Evolutionary conservation across 2,113 vertebrate genomes (phyloP).

Genomic region (Vimba vimba): DNA sequence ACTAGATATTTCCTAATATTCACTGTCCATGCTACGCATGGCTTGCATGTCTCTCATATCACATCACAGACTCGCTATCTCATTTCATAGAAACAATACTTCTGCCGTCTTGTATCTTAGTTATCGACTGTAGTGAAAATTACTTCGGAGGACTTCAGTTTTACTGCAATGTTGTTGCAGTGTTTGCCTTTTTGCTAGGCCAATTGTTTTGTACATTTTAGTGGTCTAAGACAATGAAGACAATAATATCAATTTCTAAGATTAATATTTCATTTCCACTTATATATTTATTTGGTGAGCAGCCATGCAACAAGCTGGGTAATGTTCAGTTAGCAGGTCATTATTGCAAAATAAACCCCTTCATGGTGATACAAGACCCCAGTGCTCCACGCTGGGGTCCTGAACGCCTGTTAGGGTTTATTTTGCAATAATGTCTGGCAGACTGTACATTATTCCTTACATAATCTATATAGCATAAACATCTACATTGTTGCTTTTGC

Average conservation of each 20-base stretch:
- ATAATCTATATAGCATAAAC: background rate
- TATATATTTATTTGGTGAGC: background rate
- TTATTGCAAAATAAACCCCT: background rate
- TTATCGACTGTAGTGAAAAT: slow-evolving; percentile 4
- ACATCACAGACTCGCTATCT: background rate
- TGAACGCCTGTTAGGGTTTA: background rate
- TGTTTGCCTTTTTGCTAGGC: background rate
- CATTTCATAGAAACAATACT: background rate
- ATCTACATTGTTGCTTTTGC: background rate
- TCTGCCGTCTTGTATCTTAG: background rate
- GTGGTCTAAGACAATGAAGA: background rate
- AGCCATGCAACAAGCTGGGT: background rate
- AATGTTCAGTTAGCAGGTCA: background rate
- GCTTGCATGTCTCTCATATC: background rate
- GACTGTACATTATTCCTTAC: background rate
- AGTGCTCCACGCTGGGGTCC: background rate
- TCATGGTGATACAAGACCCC: background rate
- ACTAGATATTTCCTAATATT: background rate
- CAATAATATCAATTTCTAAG: background rate
- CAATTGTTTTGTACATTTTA: background rate
- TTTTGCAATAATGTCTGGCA: background rate
- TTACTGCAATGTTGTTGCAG: background rate
- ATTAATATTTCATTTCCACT: background rate
- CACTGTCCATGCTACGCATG: background rate
- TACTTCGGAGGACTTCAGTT: background rate